Percentiles rank a stretch among this genome's conserved stretches.
Evolutionary conservation across 2,113 vertebrate species (phyloP).

Genomic region (Notiomystis cincta): DNA sequence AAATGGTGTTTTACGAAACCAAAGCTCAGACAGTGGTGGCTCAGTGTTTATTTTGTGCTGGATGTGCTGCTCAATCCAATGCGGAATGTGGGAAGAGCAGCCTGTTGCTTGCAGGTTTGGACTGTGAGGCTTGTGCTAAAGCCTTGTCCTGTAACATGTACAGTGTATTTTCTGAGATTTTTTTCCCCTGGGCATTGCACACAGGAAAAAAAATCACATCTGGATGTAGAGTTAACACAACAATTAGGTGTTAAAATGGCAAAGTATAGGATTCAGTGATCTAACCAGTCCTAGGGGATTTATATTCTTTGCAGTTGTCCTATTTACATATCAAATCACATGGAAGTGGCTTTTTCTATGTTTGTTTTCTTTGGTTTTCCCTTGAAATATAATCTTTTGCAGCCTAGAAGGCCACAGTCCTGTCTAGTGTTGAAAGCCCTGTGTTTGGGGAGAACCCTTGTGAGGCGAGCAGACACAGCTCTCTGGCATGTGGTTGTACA

Average conservation of each 20-base stretch:
- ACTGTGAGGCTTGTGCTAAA: not conserved
- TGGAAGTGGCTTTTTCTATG: not conserved
- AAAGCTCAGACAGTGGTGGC: not conserved
- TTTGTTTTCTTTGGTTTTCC: not conserved
- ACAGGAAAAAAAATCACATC: not conserved
- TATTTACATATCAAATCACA: not conserved
- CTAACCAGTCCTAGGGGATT: not conserved
- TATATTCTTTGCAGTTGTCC: not conserved
- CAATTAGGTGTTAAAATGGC: not conserved
- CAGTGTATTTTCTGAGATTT: not conserved
- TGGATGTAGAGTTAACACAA: not conserved
- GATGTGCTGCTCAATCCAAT: not conserved
- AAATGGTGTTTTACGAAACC: not conserved
- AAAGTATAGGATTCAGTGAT: not conserved
- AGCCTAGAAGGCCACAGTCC: not conserved
- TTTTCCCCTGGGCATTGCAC: not conserved
- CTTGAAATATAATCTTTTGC: not conserved
- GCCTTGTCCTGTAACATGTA: not conserved
- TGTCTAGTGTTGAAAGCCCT: not conserved
- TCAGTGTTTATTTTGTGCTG: not conserved
- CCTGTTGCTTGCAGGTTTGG: not conserved
- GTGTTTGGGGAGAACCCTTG: not conserved
- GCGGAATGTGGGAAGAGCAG: not conserved
- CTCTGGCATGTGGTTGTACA: fast-evolving
- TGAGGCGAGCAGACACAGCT: not conserved